Evolutionary conservation across 2,113 vertebrate species (phyloP).

Genomic region (Ciconia boyciana): DNA sequence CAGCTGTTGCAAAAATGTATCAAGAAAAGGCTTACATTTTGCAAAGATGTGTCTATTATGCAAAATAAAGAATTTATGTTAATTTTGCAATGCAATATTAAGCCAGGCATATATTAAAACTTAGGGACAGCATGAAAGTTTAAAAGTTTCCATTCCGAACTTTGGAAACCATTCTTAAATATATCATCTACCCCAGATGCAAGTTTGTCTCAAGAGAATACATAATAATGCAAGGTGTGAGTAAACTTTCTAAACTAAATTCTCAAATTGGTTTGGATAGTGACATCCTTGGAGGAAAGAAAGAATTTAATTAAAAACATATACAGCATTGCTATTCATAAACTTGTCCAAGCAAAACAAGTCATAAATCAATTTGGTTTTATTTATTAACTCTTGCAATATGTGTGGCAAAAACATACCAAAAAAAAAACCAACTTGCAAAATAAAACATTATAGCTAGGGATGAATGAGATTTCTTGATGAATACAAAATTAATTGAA

Average conservation of each 20-base stretch:
- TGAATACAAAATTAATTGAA: neutral
- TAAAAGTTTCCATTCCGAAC: neutral
- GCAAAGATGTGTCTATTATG: neutral
- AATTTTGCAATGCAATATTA: neutral
- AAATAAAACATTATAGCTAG: neutral
- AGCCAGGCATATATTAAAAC: neutral
- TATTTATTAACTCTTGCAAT: neutral
- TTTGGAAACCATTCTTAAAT: neutral
- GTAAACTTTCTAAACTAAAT: neutral
- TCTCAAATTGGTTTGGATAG: neutral
- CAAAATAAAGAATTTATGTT: neutral
- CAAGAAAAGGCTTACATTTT: neutral
- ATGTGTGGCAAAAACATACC: neutral
- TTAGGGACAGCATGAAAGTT: neutral
- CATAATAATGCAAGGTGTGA: neutral
- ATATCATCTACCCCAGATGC: neutral
- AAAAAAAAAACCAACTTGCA: neutral
- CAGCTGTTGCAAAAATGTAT: neutral
- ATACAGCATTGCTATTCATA: neutral
- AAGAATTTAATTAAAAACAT: conserved; percentile 19
- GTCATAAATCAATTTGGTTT: neutral
- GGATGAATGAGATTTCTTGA: neutral
- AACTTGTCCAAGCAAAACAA: conserved; percentile 1
- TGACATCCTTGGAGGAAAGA: neutral
- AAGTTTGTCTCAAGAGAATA: neutral